Conservation (phyloP, 2,113 vertebrate species). For the Peromyscus californicus region DNA sequence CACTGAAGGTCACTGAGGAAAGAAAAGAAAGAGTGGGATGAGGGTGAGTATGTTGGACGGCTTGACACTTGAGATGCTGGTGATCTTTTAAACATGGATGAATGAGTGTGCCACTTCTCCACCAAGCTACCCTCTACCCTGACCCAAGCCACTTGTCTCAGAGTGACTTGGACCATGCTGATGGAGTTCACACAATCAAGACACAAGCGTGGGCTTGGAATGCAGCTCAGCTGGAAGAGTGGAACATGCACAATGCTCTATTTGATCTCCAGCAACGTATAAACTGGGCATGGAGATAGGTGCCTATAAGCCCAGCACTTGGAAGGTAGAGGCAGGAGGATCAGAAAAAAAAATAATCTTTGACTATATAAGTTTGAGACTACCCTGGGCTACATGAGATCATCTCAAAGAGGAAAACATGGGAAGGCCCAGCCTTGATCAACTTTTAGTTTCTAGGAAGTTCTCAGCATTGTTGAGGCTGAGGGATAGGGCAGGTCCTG, state of each 20-base stretch:
- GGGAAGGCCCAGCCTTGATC: not conserved
- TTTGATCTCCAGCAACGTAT: not conserved
- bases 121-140: not conserved
- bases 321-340: not conserved
- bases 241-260: not conserved
- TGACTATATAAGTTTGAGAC: not conserved
- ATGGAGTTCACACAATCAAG: not conserved
- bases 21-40: not conserved
- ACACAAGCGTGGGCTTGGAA: not conserved
- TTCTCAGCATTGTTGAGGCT: not conserved
- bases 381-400: not conserved
- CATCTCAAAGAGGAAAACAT: not conserved
- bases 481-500: too few relatives aligned
- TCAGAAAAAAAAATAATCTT: not conserved
- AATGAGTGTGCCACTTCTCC: accelerated
- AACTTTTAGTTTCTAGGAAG: not conserved
- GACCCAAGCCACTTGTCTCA: not conserved
- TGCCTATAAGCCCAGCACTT: not conserved
- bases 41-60: not conserved
- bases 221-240: not conserved
- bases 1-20: conserved; percentile 93
- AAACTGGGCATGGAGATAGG: not conserved
- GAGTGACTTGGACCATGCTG: not conserved
- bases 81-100: not conserved
- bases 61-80: not conserved